These are phyloP conservation scores for Melanocharis versteri DNA, from an alignment of 2,113 vertebrate genomes.

Conservation along the genomic window DNA sequence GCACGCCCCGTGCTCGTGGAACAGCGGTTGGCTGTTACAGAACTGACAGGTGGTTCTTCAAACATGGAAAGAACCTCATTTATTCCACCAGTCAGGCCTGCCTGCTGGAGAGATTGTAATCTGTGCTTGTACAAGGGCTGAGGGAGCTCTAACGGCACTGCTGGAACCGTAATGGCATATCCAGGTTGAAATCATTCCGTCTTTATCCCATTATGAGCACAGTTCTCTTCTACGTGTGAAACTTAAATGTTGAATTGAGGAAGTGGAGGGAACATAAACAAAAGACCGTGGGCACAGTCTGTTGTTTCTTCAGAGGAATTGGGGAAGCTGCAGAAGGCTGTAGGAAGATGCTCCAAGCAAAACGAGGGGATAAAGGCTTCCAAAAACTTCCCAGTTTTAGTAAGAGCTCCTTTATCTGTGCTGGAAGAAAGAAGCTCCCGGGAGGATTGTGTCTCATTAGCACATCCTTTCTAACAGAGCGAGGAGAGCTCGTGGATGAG, in stretches of 20 bases:
- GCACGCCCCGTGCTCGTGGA: fast-evolving
- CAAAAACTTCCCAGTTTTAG: not conserved
- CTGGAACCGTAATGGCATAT: not conserved
- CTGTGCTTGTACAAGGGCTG: not conserved
- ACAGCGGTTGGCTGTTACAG: not conserved
- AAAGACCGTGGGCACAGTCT: not conserved
- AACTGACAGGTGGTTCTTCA: not conserved
- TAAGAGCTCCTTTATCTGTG: not conserved
- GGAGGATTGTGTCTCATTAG: not conserved
- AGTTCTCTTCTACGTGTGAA: not conserved
- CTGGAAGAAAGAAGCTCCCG: not conserved
- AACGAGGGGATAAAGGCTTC: not conserved
- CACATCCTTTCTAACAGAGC: not conserved
- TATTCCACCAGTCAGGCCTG: not conserved
- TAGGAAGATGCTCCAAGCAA: not conserved
- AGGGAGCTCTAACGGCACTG: constrained; percentile 24
- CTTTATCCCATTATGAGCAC: constrained; percentile 31
- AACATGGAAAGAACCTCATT: not conserved
- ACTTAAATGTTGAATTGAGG: not conserved
- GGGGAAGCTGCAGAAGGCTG: not conserved
- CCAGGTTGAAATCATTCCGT: constrained; percentile 43
- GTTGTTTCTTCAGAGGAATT: not conserved
- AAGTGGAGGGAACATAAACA: constrained; percentile 1
- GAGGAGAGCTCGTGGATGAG: not conserved
- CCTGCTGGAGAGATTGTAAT: not conserved